A percentile compares a stretch with the other conserved stretches of the same genome.
These are phyloP conservation scores for Ligdia adustata DNA, from an alignment of 2,888 invertebrate species.

Conservation along the genomic window DNA sequence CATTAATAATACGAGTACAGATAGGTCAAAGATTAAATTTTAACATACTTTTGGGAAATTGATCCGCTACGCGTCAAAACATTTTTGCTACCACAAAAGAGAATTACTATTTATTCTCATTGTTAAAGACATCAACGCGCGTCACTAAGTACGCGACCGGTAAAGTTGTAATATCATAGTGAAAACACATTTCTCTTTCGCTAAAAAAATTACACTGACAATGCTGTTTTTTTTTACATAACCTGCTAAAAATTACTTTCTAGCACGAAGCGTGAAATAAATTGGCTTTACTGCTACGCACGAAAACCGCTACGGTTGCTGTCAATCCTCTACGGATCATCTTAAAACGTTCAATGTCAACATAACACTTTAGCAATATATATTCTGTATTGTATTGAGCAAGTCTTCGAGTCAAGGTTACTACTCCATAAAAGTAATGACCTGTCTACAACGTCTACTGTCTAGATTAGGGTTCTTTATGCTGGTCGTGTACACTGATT, in stretches of 20 bases:
- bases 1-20: too few relatives aligned
- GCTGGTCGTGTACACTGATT: too few relatives aligned
- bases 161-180: conserved; percentile 1
- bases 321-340: background rate
- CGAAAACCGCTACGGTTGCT: background rate
- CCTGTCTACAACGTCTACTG: too few relatives aligned
- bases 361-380: background rate
- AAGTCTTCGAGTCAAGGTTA: too few relatives aligned
- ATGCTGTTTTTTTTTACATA: conserved; percentile 1
- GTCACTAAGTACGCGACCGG: conserved; percentile 1
- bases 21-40: too few relatives aligned
- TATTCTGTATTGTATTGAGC: background rate
- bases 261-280: background rate
- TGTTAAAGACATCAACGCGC: conserved; percentile 18
- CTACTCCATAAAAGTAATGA: conserved; percentile 18
- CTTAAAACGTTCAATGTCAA: conserved; percentile 19
- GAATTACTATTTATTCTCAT: too few relatives aligned
- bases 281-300: background rate
- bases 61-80: too few relatives aligned
- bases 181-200: conserved; percentile 7
- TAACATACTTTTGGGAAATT: too few relatives aligned
- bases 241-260: background rate
- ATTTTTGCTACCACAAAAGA: too few relatives aligned
- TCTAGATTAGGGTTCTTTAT: too few relatives aligned
- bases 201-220: conserved; percentile 10